Percentiles rank a stretch among this genome's conserved stretches.
Evolutionary conservation across 2,113 vertebrate genomes (phyloP).

Genomic region (Ornithorhynchus anatinus): DNA sequence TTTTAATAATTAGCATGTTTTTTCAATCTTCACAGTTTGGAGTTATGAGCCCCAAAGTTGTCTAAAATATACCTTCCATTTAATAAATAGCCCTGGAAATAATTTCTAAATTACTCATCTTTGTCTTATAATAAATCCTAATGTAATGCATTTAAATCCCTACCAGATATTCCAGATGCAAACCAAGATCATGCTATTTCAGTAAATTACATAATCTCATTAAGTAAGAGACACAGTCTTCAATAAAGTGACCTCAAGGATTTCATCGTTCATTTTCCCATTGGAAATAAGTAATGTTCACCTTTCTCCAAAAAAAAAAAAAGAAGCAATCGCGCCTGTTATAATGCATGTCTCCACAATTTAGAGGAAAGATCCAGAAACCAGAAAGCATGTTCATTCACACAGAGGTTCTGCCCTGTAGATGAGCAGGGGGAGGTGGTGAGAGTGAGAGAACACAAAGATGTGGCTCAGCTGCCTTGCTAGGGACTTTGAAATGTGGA

Average conservation of each 20-base stretch:
- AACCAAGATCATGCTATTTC: constrained; percentile 38
- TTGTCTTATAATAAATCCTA: constrained; percentile 18
- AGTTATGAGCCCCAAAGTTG: background rate
- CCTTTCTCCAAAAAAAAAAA: constrained; percentile 41
- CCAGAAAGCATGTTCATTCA: too few relatives aligned
- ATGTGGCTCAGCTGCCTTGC: too few relatives aligned
- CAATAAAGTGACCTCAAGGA: constrained; percentile 49
- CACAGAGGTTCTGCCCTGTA: too few relatives aligned
- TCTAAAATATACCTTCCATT: background rate
- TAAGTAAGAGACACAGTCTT: constrained; percentile 33
- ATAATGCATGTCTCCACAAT: too few relatives aligned
- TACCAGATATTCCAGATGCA: constrained; percentile 20
- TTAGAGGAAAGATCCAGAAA: too few relatives aligned
- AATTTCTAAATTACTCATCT: constrained; percentile 5
- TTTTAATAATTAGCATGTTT: background rate
- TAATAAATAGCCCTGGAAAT: background rate
- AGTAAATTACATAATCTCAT: constrained; percentile 52
- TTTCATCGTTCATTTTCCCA: constrained; percentile 4
- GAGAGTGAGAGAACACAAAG: too few relatives aligned
- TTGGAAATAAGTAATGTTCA: constrained; percentile 39
- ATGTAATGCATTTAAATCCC: constrained; percentile 57
- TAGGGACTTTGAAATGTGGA: too few relatives aligned
- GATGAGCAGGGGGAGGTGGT: too few relatives aligned
- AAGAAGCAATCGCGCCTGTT: constrained; percentile 27
- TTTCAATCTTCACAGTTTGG: background rate